Conservation (phyloP, 2,797 vertebrate genomes). For the Sebastiscus tertius region DNA sequence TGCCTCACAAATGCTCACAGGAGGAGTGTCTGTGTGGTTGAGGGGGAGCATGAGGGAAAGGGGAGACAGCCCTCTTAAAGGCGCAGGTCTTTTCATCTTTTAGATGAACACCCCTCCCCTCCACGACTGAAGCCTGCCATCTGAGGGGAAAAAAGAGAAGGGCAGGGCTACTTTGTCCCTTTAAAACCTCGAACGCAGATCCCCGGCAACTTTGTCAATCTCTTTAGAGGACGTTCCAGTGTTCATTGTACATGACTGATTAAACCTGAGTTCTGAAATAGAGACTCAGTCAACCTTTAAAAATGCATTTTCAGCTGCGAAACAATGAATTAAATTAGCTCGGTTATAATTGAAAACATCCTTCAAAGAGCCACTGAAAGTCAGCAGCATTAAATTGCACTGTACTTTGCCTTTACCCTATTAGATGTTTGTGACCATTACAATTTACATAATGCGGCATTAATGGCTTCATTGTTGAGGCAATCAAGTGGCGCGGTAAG, state of each 20-base stretch:
- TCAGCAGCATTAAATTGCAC: constrained; percentile 82
- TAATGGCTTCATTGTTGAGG: constrained; percentile 80
- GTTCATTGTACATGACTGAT: constrained; percentile 86
- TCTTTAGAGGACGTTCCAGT: constrained; percentile 86
- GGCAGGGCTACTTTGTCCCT: constrained; percentile 67
- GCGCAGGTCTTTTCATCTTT: constrained; percentile 81
- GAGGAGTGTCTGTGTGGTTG: constrained; percentile 83
- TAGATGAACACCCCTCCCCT: constrained; percentile 65
- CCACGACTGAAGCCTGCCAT: constrained; percentile 65
- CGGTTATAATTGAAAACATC: constrained; percentile 86
- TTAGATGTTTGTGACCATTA: constrained; percentile 80
- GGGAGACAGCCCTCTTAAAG: constrained; percentile 87
- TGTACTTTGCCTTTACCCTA: constrained; percentile 79
- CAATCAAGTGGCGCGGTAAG: constrained; percentile 69
- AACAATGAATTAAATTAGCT: constrained; percentile 86
- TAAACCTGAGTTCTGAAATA: constrained; percentile 82
- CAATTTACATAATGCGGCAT: constrained; percentile 81
- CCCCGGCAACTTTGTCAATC: constrained; percentile 85
- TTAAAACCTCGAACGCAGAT: constrained; percentile 79
- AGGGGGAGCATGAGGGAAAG: constrained; percentile 82
- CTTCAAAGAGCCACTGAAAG: constrained; percentile 83
- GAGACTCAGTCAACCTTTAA: constrained; percentile 83
- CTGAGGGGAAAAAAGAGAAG: constrained; percentile 52
- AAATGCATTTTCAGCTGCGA: constrained; percentile 82
- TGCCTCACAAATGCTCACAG: constrained; percentile 84